Base-by-base conservation (phyloP, 1,140 invertebrate species). In the Homarus americanus region DNA sequence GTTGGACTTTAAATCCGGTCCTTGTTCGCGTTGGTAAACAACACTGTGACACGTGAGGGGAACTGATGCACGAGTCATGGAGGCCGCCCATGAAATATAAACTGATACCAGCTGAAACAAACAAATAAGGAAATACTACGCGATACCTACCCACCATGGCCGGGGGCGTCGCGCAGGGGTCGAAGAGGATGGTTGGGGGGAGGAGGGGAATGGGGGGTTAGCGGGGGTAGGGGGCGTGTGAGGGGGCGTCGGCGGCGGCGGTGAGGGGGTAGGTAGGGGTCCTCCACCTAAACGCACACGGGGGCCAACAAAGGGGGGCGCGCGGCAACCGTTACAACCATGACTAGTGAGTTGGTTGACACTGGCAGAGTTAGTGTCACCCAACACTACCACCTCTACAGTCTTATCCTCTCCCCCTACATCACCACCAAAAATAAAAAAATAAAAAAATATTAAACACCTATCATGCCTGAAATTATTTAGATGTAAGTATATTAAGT, bases 221-320 rank as follows among this genome's bases (percentile, higher is more conserved):
- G 36, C 53, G 86, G 53, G 53, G 73, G 36, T 17, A 79, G 85
- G 85, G 85, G 85, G 85, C 85, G 76, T 58, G 38, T 82, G 86
- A 88, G 86, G 86, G 86, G 86, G 86, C 84, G 84, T 87, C 84
- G 53, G 44, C 63, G 63, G 80, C 85, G 85, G 75, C 76, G 86
- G 86, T 88, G 53, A 72, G 76, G 76, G 86, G 86, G 86, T 53
- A 12, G 36, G 12, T 34, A 20, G 44, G 73, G 85, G 34, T 76
- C 75, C 49, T 36, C 32, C 86, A 40, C 85, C 44, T 69, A 72
- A 72, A 88, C 86, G 85, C 49, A 76, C 58, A 69, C 76, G 75
- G 86, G 85, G 86, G 86, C 86, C 86, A 88, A 88, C 86, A 88
- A 88, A 80, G 86, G 86, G 86, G 86, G 86, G 86, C 86, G 86